A percentile compares a stretch with the other conserved stretches of the same genome.
These are phyloP conservation scores for Agrenia bidenticulata DNA, from an alignment of 2,888 invertebrate species.

Conservation along the genomic window DNA sequence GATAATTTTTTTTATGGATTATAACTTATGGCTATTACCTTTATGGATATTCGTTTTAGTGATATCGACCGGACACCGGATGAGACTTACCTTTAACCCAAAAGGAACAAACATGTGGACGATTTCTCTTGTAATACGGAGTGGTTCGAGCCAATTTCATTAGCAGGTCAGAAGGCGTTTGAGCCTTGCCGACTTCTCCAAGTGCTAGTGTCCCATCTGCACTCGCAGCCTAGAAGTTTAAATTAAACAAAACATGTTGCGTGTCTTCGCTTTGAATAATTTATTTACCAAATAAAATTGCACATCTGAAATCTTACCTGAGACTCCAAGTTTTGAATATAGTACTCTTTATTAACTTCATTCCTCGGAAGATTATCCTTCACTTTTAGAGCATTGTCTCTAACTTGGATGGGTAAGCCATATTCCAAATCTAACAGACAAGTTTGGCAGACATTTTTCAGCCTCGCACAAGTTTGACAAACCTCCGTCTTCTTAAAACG, in stretches of 20 bases:
- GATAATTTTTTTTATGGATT: too few relatives aligned
- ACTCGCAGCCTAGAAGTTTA: slow-evolving; percentile 21
- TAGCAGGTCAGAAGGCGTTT: slow-evolving; percentile 77
- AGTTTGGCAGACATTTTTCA: slow-evolving; percentile 96
- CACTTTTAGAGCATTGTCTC: slow-evolving; percentile 86
- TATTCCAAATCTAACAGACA: slow-evolving; percentile 92
- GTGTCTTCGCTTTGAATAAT: too few relatives aligned
- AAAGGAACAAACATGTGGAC: slow-evolving; percentile 94
- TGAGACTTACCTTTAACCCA: slow-evolving; percentile 79
- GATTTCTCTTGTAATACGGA: slow-evolving; percentile 91
- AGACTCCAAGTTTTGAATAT: slow-evolving; percentile 85
- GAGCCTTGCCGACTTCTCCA: slow-evolving; percentile 61
- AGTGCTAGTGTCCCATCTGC: slow-evolving; percentile 40
- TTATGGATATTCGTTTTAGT: too few relatives aligned
- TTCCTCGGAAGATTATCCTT: slow-evolving; percentile 89
- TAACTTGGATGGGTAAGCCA: slow-evolving; percentile 81
- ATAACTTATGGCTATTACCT: too few relatives aligned
- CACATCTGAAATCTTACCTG: too few relatives aligned
- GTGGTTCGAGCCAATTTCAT: slow-evolving; percentile 86
- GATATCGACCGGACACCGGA: too few relatives aligned
- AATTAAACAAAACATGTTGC: background rate
- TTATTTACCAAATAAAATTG: too few relatives aligned
- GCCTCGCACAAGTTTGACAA: slow-evolving; percentile 90
- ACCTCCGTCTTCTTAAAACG: slow-evolving; percentile 96
- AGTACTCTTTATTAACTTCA: slow-evolving; percentile 93